A percentile compares a stretch with the other conserved stretches of the same genome.
Evolutionary conservation across 2,888 invertebrate species (phyloP).

Genomic region (Kryphioiulus occultus): DNA sequence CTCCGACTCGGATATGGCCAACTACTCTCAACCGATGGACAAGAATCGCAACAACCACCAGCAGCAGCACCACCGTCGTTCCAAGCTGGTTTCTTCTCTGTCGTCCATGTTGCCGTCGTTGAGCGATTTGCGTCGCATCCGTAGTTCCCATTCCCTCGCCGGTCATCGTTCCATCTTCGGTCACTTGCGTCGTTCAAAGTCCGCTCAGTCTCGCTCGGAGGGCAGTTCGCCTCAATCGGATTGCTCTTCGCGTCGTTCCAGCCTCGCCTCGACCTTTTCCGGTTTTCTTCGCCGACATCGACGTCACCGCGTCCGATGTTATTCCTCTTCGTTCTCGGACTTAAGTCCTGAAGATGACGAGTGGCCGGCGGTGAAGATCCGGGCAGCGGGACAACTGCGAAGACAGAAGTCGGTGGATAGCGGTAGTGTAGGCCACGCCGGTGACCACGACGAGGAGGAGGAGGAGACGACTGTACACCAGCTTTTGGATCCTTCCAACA

Average conservation of each 20-base stretch:
- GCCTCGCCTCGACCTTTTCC: slow-evolving; percentile 80
- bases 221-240: slow-evolving; percentile 41
- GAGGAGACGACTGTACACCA: slow-evolving; percentile 64
- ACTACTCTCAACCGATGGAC: neutral
- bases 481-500: neutral
- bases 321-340: slow-evolving; percentile 74
- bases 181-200: slow-evolving; percentile 47
- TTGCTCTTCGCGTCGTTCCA: slow-evolving; percentile 44
- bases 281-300: slow-evolving; percentile 85
- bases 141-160: slow-evolving; percentile 52
- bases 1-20: neutral
- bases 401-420: slow-evolving; percentile 57
- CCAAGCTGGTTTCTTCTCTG: slow-evolving; percentile 50
- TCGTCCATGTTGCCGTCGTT: slow-evolving; percentile 53
- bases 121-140: slow-evolving; percentile 51
- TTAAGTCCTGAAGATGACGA: slow-evolving; percentile 63
- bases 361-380: slow-evolving; percentile 53
- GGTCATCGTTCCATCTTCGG: slow-evolving; percentile 48
- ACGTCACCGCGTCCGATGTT: slow-evolving; percentile 64
- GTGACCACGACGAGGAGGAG: no score
- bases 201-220: slow-evolving; percentile 47
- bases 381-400: slow-evolving; percentile 48
- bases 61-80: slow-evolving; percentile 23
- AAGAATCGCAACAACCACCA: slow-evolving; percentile 8
- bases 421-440: no score